Evolutionary conservation across 2,113 vertebrate genomes (phyloP).

Genomic region (Probosciger aterrimus): DNA sequence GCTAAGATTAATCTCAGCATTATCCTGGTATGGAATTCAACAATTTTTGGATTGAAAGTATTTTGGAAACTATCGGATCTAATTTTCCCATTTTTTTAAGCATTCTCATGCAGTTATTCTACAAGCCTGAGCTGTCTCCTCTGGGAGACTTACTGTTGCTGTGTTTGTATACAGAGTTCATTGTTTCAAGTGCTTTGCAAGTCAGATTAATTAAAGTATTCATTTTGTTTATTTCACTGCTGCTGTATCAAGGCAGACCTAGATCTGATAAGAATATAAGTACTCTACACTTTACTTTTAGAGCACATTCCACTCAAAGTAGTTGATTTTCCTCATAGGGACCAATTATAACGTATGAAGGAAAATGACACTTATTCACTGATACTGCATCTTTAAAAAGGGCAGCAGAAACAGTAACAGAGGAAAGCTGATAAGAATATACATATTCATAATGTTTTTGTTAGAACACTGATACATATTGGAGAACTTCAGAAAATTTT

Average conservation of each 20-base stretch:
- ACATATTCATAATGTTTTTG: background rate
- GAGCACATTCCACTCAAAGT: constrained; percentile 54
- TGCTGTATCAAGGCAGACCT: constrained; percentile 57
- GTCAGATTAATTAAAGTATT: constrained; percentile 70
- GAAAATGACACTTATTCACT: background rate
- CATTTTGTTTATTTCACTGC: constrained; percentile 63
- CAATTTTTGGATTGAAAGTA: background rate
- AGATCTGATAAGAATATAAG: constrained; percentile 5
- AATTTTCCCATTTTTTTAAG: background rate
- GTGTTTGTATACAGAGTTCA: constrained; percentile 31
- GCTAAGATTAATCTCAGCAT: background rate
- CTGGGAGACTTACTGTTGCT: constrained; percentile 29
- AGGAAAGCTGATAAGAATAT: background rate
- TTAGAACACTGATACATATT: background rate
- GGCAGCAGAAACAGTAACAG: background rate
- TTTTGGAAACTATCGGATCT: background rate
- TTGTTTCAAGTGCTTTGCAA: constrained; percentile 67
- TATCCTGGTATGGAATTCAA: background rate
- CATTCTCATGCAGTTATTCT: background rate
- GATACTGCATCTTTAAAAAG: background rate
- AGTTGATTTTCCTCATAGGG: constrained; percentile 53
- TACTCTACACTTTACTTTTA: constrained; percentile 23
- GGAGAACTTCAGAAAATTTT: background rate
- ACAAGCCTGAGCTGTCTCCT: background rate
- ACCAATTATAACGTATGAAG: constrained; percentile 53